Evolutionary conservation across 2,113 vertebrate genomes (phyloP).

Genomic region (Dryoscopus gambensis): DNA sequence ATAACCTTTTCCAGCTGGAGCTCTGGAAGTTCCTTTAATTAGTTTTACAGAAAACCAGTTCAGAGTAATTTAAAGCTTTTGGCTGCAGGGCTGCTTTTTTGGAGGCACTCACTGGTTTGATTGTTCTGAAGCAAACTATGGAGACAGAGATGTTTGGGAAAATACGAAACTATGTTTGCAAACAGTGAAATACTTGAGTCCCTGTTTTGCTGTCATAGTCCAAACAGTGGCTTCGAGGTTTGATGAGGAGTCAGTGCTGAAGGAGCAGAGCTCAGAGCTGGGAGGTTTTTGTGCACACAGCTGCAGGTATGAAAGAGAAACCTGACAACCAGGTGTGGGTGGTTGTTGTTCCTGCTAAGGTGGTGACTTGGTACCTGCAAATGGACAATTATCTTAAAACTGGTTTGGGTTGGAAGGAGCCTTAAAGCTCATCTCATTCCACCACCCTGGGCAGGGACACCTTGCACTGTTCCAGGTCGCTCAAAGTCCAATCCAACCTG

Average conservation of each 20-base stretch:
- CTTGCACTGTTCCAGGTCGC: not conserved
- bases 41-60: not conserved
- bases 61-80: not conserved
- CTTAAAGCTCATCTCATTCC: not conserved
- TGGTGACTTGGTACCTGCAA: not conserved
- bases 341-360: not conserved
- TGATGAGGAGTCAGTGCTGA: not conserved
- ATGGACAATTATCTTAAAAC: not conserved
- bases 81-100: not conserved
- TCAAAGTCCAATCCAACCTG: not conserved
- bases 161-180: not conserved
- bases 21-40: not conserved
- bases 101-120: not conserved
- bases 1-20: slow-evolving; percentile 22
- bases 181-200: not conserved
- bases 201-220: not conserved
- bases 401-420: not conserved
- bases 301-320: not conserved
- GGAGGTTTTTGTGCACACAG: not conserved
- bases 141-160: not conserved
- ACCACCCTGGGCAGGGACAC: not conserved
- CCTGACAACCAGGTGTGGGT: not conserved
- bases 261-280: not conserved
- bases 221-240: not conserved
- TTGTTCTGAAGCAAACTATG: not conserved